Conservation (phyloP, 2,113 vertebrate genomes). For the Prunella fulvescens region DNA sequence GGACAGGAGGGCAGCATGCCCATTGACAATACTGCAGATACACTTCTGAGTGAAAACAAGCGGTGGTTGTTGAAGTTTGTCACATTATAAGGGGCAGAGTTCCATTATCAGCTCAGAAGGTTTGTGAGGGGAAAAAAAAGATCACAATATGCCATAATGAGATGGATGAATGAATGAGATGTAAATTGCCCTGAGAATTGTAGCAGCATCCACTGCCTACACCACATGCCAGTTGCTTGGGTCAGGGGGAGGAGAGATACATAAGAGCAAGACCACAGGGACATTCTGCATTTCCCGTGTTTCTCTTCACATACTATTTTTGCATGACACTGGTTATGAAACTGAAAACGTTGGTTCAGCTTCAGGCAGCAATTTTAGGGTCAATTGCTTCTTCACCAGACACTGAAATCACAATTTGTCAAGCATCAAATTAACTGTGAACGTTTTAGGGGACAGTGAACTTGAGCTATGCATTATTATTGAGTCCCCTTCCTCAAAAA, state of each 20-base stretch:
- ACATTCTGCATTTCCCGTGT: neutral
- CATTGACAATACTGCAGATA: neutral
- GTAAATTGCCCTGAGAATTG: neutral
- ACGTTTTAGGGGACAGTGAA: neutral
- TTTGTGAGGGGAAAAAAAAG: neutral
- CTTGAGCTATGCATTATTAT: neutral
- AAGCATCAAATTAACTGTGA: constrained; percentile 35
- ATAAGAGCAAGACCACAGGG: neutral
- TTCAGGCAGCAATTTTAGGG: constrained; percentile 58
- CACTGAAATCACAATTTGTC: constrained; percentile 44
- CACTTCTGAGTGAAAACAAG: neutral
- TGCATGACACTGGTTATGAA: neutral
- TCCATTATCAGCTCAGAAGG: neutral
- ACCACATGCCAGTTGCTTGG: neutral
- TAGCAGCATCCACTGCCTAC: neutral
- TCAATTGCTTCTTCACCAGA: constrained; percentile 51
- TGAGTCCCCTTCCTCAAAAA: neutral
- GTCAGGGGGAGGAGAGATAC: neutral
- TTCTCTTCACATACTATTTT: neutral
- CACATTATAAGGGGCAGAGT: neutral
- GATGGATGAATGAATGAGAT: neutral
- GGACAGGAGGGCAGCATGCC: neutral
- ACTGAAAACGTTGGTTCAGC: constrained; percentile 26
- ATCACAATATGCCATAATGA: neutral
- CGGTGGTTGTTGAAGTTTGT: neutral